Evolutionary conservation across 2,797 vertebrate species (phyloP).

Genomic region (Nannoperca australis): DNA sequence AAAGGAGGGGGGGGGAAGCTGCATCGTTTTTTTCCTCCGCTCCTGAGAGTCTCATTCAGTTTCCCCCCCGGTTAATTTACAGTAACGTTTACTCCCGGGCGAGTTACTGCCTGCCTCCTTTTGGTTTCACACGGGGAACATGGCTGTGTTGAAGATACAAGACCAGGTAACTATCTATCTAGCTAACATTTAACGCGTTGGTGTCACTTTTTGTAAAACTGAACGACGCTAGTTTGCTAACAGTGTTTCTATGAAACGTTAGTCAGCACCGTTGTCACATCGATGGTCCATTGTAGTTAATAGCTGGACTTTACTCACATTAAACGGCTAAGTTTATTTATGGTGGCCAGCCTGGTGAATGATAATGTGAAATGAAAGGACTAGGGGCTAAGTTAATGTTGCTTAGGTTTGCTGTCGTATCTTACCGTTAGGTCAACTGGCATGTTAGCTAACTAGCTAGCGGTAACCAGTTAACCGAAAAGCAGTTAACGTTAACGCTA

Average conservation of each 20-base stretch:
- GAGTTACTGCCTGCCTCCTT: conserved; percentile 37
- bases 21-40: conserved; percentile 24
- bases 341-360: too few species aligned
- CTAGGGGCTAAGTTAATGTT: conserved; percentile 23
- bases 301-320: neutral
- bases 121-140: conserved; percentile 35
- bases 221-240: neutral
- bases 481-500: neutral
- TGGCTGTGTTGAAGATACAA: conserved; percentile 78
- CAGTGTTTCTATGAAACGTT: neutral
- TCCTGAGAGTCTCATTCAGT: conserved; percentile 20
- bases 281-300: neutral
- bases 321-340: neutral
- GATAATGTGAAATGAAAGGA: neutral
- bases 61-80: conserved; percentile 20
- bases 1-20: conserved; percentile 38
- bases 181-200: neutral
- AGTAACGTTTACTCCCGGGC: conserved; percentile 43
- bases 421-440: conserved; percentile 19
- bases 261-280: neutral
- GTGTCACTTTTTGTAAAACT: neutral
- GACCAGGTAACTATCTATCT: conserved; percentile 68
- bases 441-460: conserved; percentile 67
- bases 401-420: neutral
- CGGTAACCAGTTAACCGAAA: conserved; percentile 28